These are phyloP conservation scores for Gallinago media DNA, from an alignment of 2,113 vertebrate genomes.

Conservation along the genomic window DNA sequence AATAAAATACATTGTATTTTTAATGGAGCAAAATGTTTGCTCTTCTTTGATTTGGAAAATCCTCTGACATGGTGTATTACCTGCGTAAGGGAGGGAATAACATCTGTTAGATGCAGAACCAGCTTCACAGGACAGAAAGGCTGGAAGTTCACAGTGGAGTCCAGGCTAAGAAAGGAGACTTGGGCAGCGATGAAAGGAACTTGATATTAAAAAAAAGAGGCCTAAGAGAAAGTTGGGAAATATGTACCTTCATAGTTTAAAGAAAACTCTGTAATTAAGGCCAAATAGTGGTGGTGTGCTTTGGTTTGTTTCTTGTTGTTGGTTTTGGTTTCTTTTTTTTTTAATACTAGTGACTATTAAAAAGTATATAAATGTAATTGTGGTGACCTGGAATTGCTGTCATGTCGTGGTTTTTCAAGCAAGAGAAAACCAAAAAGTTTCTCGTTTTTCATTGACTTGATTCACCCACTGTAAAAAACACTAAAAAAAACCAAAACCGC, in stretches of 20 bases:
- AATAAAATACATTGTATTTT: background rate
- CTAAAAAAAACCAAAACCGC: background rate
- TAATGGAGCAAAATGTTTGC: background rate
- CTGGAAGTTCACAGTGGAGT: background rate
- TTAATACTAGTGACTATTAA: background rate
- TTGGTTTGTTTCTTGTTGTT: background rate
- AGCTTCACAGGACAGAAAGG: background rate
- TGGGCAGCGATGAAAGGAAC: background rate
- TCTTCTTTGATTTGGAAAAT: background rate
- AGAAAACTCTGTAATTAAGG: background rate
- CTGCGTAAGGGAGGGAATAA: background rate
- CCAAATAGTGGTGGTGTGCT: background rate
- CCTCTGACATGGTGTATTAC: background rate
- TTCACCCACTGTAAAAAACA: background rate
- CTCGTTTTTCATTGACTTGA: background rate
- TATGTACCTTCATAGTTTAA: background rate
- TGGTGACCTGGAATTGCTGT: background rate
- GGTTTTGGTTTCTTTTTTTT: background rate
- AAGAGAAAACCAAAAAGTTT: background rate
- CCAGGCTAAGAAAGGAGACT: background rate
- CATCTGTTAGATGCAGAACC: background rate
- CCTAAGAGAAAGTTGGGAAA: background rate
- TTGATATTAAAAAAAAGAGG: background rate
- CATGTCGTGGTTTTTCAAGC: background rate
- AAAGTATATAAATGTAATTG: background rate